Percentiles rank a stretch among this genome's conserved stretches.
Evolutionary conservation across 2,888 invertebrate genomes (phyloP).

Genomic region (Palloptera scutellata): DNA sequence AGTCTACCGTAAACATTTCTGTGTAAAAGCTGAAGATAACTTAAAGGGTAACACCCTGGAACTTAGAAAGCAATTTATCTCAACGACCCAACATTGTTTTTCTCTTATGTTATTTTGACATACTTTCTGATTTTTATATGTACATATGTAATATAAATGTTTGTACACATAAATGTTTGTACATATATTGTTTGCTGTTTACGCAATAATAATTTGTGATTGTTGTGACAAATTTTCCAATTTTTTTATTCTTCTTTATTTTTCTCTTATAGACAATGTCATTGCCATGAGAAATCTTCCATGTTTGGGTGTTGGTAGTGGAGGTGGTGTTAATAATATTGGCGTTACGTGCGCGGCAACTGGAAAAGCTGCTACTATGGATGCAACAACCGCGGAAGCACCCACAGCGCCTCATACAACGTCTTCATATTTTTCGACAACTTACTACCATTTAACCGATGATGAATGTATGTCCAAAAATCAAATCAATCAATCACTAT

Average conservation of each 20-base stretch:
- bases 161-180: neutral
- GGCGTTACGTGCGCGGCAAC: slow-evolving; percentile 41
- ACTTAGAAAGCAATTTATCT: too few species aligned
- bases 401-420: slow-evolving; percentile 53
- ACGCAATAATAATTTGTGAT: neutral
- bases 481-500: neutral
- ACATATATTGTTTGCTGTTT: neutral
- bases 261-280: slow-evolving; percentile 62
- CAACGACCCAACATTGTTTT: too few species aligned
- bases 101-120: too few species aligned
- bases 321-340: slow-evolving; percentile 40
- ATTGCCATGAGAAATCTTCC: slow-evolving; percentile 63
- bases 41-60: too few species aligned
- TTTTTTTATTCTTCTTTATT: slow-evolving; percentile 34
- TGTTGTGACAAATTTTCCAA: slow-evolving; percentile 22
- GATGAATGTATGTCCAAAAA: slow-evolving; percentile 61
- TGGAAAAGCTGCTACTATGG: slow-evolving; percentile 49
- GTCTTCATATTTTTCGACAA: slow-evolving; percentile 62
- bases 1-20: too few species aligned
- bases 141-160: neutral
- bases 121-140: neutral
- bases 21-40: too few species aligned
- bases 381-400: slow-evolving; percentile 52
- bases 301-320: slow-evolving; percentile 53
- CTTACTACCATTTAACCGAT: slow-evolving; percentile 62